phyloP scores from a whole-genome alignment of 2,888 invertebrate genomes.

The Mycalesis mineus region DNA sequence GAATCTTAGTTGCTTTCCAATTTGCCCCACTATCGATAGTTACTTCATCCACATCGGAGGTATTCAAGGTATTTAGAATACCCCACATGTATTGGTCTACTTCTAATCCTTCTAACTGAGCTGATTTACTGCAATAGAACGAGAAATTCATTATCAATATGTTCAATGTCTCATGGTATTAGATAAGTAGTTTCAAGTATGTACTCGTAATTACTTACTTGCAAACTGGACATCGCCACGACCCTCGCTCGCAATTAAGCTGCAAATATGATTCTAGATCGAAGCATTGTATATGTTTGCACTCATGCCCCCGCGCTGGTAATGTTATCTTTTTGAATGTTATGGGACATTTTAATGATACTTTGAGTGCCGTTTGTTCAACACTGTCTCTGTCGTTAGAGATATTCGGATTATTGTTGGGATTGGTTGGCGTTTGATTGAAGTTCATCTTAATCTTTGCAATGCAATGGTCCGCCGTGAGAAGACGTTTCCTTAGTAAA shows the following conservation, averaged over 20 bases:
- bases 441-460: slow-evolving; percentile 97
- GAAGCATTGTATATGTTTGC: slow-evolving; percentile 98
- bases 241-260: slow-evolving; percentile 95
- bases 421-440: slow-evolving; percentile 82
- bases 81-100: slow-evolving; percentile 99
- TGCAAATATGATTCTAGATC: slow-evolving; percentile 97
- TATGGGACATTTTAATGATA: slow-evolving; percentile 96
- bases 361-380: slow-evolving; percentile 91
- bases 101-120: slow-evolving; percentile 95
- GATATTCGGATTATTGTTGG: slow-evolving; percentile 65
- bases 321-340: slow-evolving; percentile 96
- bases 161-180: slow-evolving; percentile 1
- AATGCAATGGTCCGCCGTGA: slow-evolving; percentile 95
- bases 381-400: slow-evolving; percentile 82
- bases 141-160: slow-evolving; percentile 20
- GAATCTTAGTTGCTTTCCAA: slow-evolving; percentile 92
- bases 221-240: slow-evolving; percentile 99
- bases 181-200: neutral
- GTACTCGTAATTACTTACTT: slow-evolving; percentile 92
- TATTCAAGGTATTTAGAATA: slow-evolving; percentile 90
- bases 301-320: slow-evolving; percentile 96
- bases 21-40: slow-evolving; percentile 96
- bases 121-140: slow-evolving; percentile 86
- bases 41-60: slow-evolving; percentile 94
- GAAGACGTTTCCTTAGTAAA: slow-evolving; percentile 90